These are phyloP conservation scores for Apogon talboti DNA, from an alignment of 2,797 vertebrate genomes.

Conservation along the genomic window DNA sequence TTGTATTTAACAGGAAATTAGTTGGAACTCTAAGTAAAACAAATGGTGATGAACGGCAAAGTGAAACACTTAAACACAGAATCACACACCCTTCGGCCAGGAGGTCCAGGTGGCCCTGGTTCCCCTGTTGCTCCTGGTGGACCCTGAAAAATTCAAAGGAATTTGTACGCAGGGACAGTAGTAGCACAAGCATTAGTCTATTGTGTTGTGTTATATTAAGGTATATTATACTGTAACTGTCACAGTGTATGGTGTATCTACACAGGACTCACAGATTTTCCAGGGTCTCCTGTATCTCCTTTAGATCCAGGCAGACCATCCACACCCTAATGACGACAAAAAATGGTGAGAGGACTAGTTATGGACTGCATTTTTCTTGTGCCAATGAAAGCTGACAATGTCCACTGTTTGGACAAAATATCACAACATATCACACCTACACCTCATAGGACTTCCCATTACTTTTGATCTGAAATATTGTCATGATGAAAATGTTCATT, in stretches of 20 bases:
- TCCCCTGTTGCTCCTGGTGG: constrained; percentile 88
- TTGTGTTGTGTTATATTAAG: background rate
- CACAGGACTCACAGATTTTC: constrained; percentile 88
- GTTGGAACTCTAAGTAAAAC: background rate
- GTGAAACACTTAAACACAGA: constrained; percentile 10
- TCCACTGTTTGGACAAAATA: background rate
- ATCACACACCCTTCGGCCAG: constrained; percentile 88
- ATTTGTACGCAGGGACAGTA: background rate
- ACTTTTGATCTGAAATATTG: too few relatives aligned
- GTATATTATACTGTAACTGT: background rate
- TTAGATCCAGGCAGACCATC: constrained; percentile 92
- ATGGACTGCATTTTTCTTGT: background rate
- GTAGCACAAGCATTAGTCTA: background rate
- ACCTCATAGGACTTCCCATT: too few relatives aligned
- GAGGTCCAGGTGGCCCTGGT: constrained; percentile 86
- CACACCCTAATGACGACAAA: constrained; percentile 84
- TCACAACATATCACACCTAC: too few relatives aligned
- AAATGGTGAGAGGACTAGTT: background rate
- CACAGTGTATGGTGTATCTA: background rate
- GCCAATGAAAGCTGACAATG: background rate
- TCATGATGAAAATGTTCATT: too few relatives aligned
- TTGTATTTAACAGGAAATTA: background rate
- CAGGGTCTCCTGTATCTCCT: constrained; percentile 93
- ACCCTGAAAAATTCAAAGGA: constrained; percentile 77
- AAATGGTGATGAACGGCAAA: background rate